phyloP scores from a whole-genome alignment of 2,888 invertebrate genomes.

The Ichneumoninae sp. region DNA sequence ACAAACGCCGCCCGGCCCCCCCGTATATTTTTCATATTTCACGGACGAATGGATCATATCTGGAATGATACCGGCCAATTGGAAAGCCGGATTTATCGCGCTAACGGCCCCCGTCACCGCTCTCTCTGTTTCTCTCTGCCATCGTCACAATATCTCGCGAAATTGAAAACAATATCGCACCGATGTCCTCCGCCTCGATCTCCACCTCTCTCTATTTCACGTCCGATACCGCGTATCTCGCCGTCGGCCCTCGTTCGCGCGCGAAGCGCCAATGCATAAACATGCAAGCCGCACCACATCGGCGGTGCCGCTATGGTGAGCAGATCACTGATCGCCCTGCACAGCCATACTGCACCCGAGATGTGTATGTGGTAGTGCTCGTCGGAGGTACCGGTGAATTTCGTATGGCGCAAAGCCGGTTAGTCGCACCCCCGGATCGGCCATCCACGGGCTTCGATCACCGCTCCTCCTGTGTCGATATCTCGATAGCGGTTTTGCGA shows the following conservation, averaged over 20 bases:
- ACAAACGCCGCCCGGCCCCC: slow-evolving; percentile 50
- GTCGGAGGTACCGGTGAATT: slow-evolving; percentile 15
- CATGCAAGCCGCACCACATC: slow-evolving; percentile 40
- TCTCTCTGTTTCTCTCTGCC: slow-evolving; percentile 51
- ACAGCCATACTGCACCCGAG: background rate
- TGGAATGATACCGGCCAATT: slow-evolving; percentile 77
- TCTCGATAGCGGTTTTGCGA: background rate
- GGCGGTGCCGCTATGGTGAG: slow-evolving; percentile 13
- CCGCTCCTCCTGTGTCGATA: background rate
- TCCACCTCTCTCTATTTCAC: slow-evolving; percentile 32
- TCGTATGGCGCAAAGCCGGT: slow-evolving; percentile 25
- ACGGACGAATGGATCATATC: slow-evolving; percentile 77
- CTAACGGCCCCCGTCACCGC: slow-evolving; percentile 73
- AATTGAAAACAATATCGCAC: slow-evolving; percentile 76
- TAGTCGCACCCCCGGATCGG: slow-evolving; percentile 1
- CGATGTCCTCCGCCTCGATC: slow-evolving; percentile 56
- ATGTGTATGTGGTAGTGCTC: slow-evolving; percentile 1
- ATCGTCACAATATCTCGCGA: slow-evolving; percentile 75
- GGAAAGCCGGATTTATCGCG: slow-evolving; percentile 79
- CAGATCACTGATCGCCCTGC: background rate
- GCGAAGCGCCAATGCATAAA: slow-evolving; percentile 61
- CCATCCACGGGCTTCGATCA: background rate
- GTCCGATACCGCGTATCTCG: slow-evolving; percentile 20
- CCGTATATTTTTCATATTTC: slow-evolving; percentile 80
- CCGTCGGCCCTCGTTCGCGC: slow-evolving; percentile 43